A percentile compares a stretch with the other conserved stretches of the same genome.
Evolutionary conservation across 2,888 invertebrate species (phyloP).

Genomic region (Eupelmus urozonus): DNA sequence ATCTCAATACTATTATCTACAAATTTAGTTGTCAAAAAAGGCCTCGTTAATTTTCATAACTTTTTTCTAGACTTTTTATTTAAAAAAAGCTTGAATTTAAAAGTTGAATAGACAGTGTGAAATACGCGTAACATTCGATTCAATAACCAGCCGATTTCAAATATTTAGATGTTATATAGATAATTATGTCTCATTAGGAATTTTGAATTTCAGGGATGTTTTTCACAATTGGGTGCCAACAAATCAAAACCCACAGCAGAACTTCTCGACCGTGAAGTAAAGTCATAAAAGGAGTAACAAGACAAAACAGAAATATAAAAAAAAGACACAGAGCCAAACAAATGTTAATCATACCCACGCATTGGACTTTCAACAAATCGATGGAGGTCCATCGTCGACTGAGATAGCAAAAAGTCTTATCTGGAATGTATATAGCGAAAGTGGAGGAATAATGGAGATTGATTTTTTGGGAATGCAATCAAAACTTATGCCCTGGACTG

Average conservation of each 20-base stretch:
- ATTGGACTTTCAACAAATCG: conserved; percentile 57
- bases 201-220: conserved; percentile 84
- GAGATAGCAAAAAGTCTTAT: conserved; percentile 60
- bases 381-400: conserved; percentile 58
- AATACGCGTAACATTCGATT: neutral
- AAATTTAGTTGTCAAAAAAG: too few relatives aligned
- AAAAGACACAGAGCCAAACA: conserved; percentile 23
- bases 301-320: conserved; percentile 15
- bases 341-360: conserved; percentile 48
- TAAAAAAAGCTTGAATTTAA: neutral
- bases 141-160: too few relatives aligned
- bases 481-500: conserved; percentile 60
- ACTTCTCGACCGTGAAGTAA: conserved; percentile 89
- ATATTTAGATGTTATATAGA: too few relatives aligned
- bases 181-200: neutral
- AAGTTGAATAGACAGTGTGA: neutral
- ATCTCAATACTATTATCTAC: too few relatives aligned
- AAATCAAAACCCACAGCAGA: conserved; percentile 88
- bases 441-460: conserved; percentile 37
- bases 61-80: neutral
- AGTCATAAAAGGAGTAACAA: conserved; percentile 11
- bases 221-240: conserved; percentile 93
- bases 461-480: conserved; percentile 58
- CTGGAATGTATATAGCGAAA: conserved; percentile 59
- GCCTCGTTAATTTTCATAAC: neutral